Percentiles rank a stretch among this genome's conserved stretches.
phyloP scores from a whole-genome alignment of 2,797 vertebrate genomes.

The Gallinago stenura region DNA sequence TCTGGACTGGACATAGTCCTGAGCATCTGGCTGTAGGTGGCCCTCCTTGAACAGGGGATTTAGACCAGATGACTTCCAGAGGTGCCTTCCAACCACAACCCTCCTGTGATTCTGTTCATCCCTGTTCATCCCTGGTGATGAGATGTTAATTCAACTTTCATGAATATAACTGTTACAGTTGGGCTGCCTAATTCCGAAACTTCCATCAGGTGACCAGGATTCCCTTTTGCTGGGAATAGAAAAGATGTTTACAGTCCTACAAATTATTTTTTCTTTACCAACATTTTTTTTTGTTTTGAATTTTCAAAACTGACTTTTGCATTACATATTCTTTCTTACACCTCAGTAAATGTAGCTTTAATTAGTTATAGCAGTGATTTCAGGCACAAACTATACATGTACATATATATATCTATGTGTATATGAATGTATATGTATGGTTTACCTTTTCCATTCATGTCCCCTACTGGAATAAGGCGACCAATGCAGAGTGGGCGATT shows the following conservation, averaged over 20 bases:
- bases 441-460: conserved; percentile 88
- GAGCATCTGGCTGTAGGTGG: background rate
- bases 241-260: background rate
- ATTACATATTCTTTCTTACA: background rate
- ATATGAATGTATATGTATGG: conserved; percentile 68
- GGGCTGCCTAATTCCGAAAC: background rate
- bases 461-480: conserved; percentile 89
- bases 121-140: background rate
- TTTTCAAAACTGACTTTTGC: background rate
- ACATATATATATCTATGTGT: background rate
- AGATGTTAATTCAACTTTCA: background rate
- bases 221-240: background rate
- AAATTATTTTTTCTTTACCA: background rate
- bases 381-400: background rate
- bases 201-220: background rate
- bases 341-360: background rate
- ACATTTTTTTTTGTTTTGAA: background rate
- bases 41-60: background rate
- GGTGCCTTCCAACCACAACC: background rate
- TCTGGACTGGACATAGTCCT: background rate
- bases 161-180: background rate
- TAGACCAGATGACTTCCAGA: background rate
- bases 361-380: background rate
- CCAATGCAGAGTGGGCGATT: conserved; percentile 96
- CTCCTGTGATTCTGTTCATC: background rate